Base-by-base conservation (phyloP, 2,888 invertebrate species). In the Caenorhabditis sulstoni region DNA sequence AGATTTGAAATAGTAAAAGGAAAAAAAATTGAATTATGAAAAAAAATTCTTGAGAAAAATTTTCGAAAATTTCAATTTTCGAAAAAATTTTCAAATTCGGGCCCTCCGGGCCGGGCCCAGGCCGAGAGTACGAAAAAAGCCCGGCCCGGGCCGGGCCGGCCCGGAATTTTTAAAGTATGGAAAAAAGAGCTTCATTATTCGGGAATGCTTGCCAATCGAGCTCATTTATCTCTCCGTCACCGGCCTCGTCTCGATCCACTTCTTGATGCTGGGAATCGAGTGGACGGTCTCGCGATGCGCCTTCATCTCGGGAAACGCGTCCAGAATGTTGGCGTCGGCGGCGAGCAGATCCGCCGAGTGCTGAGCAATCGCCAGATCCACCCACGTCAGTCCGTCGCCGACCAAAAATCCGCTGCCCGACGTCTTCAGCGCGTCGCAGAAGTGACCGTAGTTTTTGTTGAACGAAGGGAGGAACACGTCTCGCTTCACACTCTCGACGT, bases 211-310 rank as follows among this genome's bases (percentile, higher is more conserved):
- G 29, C 7, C 29, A 7, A 29, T 68, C 29, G n/a, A n/a, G n/a
- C n/a, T n/a, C n/a, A n/a, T n/a, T n/a, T n/a, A 68, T 68, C 67
- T 49, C 0, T 39, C 39, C 11, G 67, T 59, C 3, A 50, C 50
- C 3, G 86, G 85, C 29, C 88, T 74, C n/a, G 71, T 80, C 52
- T 85, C 84, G 20, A 86, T 79, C 81, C 86, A 88, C 29, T 86
- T 84, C 58, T 81, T 83, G 57, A 88, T 75, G 35, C 82, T 82
- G 3, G 85, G 86, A 57, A 82, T 68, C 7, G 74, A 14, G 29
- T 85, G 86, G 23, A 87, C 80, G 55, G 83, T 86, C 57, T 89
- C 85, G 68, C 80, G 82, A 71, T 86, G 83, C 4, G 55, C 79
- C 18, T 58, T 59, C 59, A 81, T 50, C 57, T 82, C 77, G 5